Evolutionary conservation across 2,888 invertebrate genomes (phyloP), one percentile per base, ranked within the genome.

Genomic region (Abrostola triplasia): DNA sequence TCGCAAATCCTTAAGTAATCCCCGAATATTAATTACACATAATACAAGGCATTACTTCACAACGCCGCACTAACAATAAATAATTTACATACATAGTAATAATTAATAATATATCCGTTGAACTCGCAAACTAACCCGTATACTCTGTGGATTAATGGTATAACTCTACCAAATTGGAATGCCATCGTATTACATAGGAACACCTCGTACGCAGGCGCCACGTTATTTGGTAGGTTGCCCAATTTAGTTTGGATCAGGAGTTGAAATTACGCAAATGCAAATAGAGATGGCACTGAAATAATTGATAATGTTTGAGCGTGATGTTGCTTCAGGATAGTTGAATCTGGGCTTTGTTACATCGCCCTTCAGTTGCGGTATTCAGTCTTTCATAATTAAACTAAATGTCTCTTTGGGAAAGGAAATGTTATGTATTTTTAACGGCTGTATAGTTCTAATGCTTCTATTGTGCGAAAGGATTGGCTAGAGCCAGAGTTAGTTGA

Each of bases 171-270:
- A 80, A 82, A 81, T 82, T 82, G 77, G 61, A 79, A 73, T 64
- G 76, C 68, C 66, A 70, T 67, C 68, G 73, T 59, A 56, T 48
- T 49, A 54, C 66, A 60, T 64, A 51, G n/a, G 48, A 49, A 50
- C 9, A 59, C 48, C 59, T 67, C 66, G 62, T 54, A 51, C 36
- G 37, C 38, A 35, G 56, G 53, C 40, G 48, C 67, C 71, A 42
- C n/a, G 59, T 59, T 77, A 76, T 73, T 82, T 64, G 64, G 77
- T 65, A 63, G 69, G 75, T 59, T 80, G 65, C 74, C 74, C 84
- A 84, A 85, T 85, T 85, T 81, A 75, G 80, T 70, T 65, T 59
- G 84, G 82, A 84, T 81, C 80, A 79, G 64, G 63, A 70, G 65
- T 74, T 62, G 67, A 69, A 76, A 73, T 77, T 71, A 71, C 76